Conservation (phyloP, 1,140 invertebrate species). For the Leptinotarsa texana region DNA sequence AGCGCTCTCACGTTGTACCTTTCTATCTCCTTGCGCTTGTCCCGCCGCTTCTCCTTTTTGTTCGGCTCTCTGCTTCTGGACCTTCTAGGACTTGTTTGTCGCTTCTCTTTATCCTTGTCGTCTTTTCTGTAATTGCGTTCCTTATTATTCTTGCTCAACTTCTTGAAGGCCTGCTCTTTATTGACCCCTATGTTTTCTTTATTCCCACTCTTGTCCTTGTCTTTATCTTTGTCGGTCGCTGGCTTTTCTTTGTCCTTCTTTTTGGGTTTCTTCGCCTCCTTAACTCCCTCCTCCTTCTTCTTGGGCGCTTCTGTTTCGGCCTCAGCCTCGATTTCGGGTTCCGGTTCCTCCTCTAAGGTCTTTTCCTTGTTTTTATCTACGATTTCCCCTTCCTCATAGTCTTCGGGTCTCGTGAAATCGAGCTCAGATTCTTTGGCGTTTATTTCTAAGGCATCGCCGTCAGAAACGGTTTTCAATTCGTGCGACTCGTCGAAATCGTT, state of each 20-base stretch:
- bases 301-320: not conserved
- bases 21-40: slow-evolving; percentile 78
- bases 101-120: slow-evolving; percentile 45
- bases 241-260: slow-evolving; percentile 54
- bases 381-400: slow-evolving; percentile 61
- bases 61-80: slow-evolving; percentile 49
- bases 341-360: slow-evolving; percentile 33
- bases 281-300: slow-evolving; percentile 42
- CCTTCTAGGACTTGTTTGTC: slow-evolving; percentile 42
- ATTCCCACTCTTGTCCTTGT: slow-evolving; percentile 50
- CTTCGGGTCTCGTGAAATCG: slow-evolving; percentile 51
- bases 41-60: slow-evolving; percentile 62
- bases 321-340: slow-evolving; percentile 32
- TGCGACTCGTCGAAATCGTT: slow-evolving; percentile 63
- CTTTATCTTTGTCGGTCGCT: slow-evolving; percentile 36
- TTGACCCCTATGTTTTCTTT: slow-evolving; percentile 54
- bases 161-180: slow-evolving; percentile 71
- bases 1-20: slow-evolving; percentile 80
- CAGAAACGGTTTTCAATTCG: slow-evolving; percentile 52
- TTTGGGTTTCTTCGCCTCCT: slow-evolving; percentile 57
- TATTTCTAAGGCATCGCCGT: slow-evolving; percentile 54
- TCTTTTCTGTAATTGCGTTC: slow-evolving; percentile 82
- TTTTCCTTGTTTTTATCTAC: slow-evolving; percentile 63
- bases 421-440: slow-evolving; percentile 54
- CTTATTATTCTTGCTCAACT: slow-evolving; percentile 77